Evolutionary conservation across 37 sponge, comb jelly and placozoan species (phyloP).

Genomic region (Geodia barretti): DNA sequence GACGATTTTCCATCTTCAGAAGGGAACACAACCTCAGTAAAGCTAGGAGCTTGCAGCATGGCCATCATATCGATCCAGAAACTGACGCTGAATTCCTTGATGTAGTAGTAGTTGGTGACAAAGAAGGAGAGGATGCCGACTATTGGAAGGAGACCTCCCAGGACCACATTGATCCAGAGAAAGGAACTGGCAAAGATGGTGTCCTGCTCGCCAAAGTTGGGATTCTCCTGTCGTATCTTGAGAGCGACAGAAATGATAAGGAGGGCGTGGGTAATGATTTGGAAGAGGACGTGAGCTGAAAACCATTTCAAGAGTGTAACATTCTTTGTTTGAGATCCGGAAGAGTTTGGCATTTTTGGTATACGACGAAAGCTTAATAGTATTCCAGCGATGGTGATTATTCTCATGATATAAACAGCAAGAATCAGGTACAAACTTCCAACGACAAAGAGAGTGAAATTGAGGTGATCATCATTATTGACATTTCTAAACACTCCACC

Average conservation of each 20-base stretch:
- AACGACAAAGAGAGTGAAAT: constrained; percentile 21
- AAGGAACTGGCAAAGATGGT: constrained; percentile 18
- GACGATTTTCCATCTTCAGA: constrained; percentile 7
- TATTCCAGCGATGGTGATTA: neutral
- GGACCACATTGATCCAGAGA: constrained; percentile 11
- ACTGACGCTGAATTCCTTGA: constrained; percentile 40
- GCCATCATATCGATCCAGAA: constrained; percentile 57
- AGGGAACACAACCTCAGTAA: constrained; percentile 50
- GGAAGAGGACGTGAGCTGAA: constrained; percentile 20
- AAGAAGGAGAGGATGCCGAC: constrained; percentile 34
- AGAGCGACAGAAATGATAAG: constrained; percentile 19
- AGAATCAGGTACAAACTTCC: constrained; percentile 52
- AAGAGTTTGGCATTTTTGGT: neutral
- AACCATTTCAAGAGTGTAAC: constrained; percentile 20
- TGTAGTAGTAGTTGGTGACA: constrained; percentile 53
- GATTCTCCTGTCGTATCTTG: constrained; percentile 55
- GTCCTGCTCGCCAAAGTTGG: neutral
- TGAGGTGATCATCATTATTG: neutral
- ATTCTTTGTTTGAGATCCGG: neutral
- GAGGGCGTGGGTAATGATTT: constrained; percentile 26
- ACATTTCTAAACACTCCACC: neutral
- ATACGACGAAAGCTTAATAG: neutral
- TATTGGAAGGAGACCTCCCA: constrained; percentile 38
- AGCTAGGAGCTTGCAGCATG: constrained; percentile 34
- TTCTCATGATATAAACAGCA: constrained; percentile 29